Evolutionary conservation across 1,140 invertebrate genomes (phyloP), one percentile per base, ranked within the genome.

Genomic region (Limonius californicus): DNA sequence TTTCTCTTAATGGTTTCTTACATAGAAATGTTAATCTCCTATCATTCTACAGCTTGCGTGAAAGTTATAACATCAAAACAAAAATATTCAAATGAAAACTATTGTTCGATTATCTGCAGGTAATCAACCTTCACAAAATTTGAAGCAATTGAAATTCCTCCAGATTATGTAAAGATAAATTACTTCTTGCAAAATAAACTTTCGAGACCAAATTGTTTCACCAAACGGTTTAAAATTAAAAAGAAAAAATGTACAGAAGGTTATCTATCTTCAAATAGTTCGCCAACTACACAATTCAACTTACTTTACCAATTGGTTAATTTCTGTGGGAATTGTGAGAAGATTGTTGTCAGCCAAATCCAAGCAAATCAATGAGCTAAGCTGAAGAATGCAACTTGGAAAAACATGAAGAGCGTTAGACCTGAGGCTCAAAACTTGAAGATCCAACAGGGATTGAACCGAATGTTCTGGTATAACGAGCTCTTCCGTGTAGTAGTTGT

Each of bases 271-370:
- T 3, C 6, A 16, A 45, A 4, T 14, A 7, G n/a, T 14, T 14
- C 14, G 4, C 4, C 12, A 45, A 45, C 14, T 8, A 54, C 6
- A 8, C 14, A 55, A 30, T 58, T 42, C 19, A 65, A 83, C 86
- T 84, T 78, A 89, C 88, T 85, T 84, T 68, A 79, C 75, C 47
- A 89, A 77, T 54, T 78, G 78, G 65, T 76, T 78, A 67, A 89
- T 85, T 70, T 84, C 84, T 19, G 80, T 72, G 0, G 87, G 85
- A 54, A 89, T 68, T 56, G 81, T 78, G 53, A 79, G 71, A 35
- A 90, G 82, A 63, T 80, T 80, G 70, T 90, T 90, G 71, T 87
- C 83, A 27, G 86, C 86, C n/a, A 90, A 74, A 74, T 90, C 85
- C 47, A 90, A 79, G 39, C 81, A 80, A n/a, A 81, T 83, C 43